A percentile compares a stretch with the other conserved stretches of the same genome.
Conservation (phyloP, 1,140 invertebrate species). For the Planococcus citri region DNA sequence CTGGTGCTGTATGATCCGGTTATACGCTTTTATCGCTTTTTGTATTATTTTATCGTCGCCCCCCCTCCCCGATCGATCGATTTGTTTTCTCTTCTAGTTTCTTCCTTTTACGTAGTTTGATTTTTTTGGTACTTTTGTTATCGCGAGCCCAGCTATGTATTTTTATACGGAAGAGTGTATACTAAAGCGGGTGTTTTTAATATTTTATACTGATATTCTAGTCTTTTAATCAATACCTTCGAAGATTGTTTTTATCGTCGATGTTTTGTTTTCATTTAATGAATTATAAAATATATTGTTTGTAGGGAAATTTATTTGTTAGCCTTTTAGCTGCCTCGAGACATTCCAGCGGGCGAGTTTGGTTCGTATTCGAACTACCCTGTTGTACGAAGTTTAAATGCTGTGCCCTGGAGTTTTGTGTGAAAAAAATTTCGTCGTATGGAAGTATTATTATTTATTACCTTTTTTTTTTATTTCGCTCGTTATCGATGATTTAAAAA, state of each 20-base stretch:
- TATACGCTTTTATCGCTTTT: not conserved
- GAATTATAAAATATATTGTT: not conserved
- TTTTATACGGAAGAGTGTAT: not conserved
- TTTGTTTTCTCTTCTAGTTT: not conserved
- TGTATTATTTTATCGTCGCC: too few relatives aligned
- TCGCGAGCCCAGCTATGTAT: too few relatives aligned
- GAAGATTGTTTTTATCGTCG: not conserved
- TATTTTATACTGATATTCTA: constrained; percentile 5
- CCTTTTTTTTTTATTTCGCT: too few relatives aligned
- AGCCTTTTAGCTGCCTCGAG: not conserved
- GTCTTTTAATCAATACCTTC: constrained; percentile 7
- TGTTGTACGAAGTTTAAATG: too few relatives aligned
- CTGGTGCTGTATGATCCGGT: not conserved
- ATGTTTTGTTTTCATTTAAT: not conserved
- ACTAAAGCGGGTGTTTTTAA: not conserved
- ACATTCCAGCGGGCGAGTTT: constrained; percentile 1
- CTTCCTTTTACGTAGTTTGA: too few relatives aligned
- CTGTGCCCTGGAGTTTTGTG: not conserved
- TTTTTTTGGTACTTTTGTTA: too few relatives aligned
- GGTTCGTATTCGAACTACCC: too few relatives aligned
- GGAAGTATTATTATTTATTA: too few relatives aligned
- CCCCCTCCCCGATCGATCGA: not conserved
- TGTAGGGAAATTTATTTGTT: not conserved
- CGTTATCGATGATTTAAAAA: too few relatives aligned
- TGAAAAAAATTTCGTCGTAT: not conserved